Conservation (phyloP, 2,888 invertebrate species). For the Hyposoter dolosus region DNA sequence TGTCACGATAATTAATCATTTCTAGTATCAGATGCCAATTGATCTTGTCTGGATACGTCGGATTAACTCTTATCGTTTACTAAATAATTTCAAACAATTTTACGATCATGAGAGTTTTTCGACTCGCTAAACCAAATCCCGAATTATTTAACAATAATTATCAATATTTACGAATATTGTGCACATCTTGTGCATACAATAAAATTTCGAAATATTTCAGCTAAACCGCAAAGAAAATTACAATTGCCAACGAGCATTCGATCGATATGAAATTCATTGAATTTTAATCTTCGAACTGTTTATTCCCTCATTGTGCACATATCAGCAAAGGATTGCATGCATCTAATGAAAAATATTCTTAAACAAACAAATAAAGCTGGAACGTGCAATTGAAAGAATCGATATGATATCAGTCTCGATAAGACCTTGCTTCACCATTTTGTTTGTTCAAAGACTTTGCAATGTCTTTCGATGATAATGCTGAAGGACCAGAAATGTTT, state of each 20-base stretch:
- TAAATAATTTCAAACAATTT: constrained; percentile 65
- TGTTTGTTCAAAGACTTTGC: constrained; percentile 52
- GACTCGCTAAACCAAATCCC: not conserved
- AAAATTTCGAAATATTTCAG: not conserved
- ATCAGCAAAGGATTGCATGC: constrained; percentile 32
- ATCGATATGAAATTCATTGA: constrained; percentile 7
- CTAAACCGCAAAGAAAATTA: not conserved
- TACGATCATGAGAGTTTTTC: constrained; percentile 72
- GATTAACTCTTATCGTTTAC: constrained; percentile 72
- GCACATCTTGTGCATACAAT: not conserved
- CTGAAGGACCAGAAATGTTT: constrained; percentile 40
- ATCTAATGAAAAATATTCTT: constrained; percentile 48
- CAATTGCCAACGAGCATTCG: constrained; percentile 9
- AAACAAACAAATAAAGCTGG: constrained; percentile 37
- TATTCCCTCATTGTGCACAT: constrained; percentile 15
- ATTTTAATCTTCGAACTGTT: constrained; percentile 3
- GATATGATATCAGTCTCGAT: constrained; percentile 67
- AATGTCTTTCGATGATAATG: constrained; percentile 39
- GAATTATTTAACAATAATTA: not conserved
- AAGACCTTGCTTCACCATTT: constrained; percentile 46
- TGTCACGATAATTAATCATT: constrained; percentile 55
- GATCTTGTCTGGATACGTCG: constrained; percentile 32
- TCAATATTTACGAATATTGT: not conserved
- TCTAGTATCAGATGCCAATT: constrained; percentile 42
- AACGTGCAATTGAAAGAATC: constrained; percentile 64